These are phyloP conservation scores for Agrotis segetum DNA, from an alignment of 2,888 invertebrate species.

Conservation along the genomic window DNA sequence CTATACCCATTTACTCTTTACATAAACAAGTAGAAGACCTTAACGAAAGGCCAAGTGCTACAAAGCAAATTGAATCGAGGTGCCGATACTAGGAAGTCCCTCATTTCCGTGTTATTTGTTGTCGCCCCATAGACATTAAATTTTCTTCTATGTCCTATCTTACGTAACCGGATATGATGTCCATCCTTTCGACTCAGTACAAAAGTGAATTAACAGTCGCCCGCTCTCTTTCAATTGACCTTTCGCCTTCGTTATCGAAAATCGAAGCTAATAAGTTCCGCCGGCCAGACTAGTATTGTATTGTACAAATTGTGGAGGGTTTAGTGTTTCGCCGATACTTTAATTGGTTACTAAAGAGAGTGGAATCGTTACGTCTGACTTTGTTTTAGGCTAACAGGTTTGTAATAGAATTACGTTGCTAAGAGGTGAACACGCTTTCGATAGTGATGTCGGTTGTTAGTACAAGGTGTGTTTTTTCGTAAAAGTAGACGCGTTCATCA, in stretches of 20 bases:
- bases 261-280: conserved; percentile 76
- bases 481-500: too few species aligned
- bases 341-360: conserved; percentile 43
- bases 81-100: conserved; percentile 87
- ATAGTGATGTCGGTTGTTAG: too few species aligned
- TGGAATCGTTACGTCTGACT: conserved; percentile 9
- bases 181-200: conserved; percentile 74
- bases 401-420: not conserved
- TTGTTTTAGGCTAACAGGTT: not conserved
- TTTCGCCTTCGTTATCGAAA: conserved; percentile 75
- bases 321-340: conserved; percentile 37
- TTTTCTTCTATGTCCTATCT: conserved; percentile 81
- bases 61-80: conserved; percentile 86
- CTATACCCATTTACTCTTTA: conserved; percentile 50
- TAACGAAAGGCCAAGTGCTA: conserved; percentile 71
- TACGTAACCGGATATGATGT: conserved; percentile 80
- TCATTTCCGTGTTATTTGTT: conserved; percentile 88
- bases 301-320: conserved; percentile 42
- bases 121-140: conserved; percentile 83
- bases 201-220: conserved; percentile 82
- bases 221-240: conserved; percentile 77
- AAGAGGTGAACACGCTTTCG: not conserved
- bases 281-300: conserved; percentile 57
- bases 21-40: conserved; percentile 63
- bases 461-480: too few species aligned